phyloP scores from a whole-genome alignment of 2,113 vertebrate genomes.

The Ranitomeya variabilis region DNA sequence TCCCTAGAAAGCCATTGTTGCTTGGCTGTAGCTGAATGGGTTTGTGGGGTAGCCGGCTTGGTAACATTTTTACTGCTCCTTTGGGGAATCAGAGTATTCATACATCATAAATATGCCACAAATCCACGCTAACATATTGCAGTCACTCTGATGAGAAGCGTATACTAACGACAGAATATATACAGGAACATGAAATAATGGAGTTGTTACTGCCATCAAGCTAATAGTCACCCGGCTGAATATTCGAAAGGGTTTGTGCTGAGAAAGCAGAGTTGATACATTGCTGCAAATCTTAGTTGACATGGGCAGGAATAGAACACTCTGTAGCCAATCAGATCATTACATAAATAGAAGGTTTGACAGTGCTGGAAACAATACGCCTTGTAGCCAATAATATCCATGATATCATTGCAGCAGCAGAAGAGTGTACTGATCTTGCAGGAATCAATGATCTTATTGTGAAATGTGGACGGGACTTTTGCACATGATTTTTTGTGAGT shows the following conservation, averaged over 20 bases:
- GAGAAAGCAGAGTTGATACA: neutral
- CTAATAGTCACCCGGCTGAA: slow-evolving; percentile 18
- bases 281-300: neutral
- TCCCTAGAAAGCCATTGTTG: slow-evolving; percentile 61
- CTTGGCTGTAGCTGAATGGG: slow-evolving; percentile 47
- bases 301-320: neutral
- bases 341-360: neutral
- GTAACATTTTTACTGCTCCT: slow-evolving; percentile 59
- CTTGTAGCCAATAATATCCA: neutral
- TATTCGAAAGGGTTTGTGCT: neutral
- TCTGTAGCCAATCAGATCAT: neutral
- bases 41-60: slow-evolving; percentile 40
- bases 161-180: slow-evolving; percentile 61
- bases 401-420: neutral
- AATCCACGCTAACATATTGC: slow-evolving; percentile 64
- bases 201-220: neutral
- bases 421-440: neutral
- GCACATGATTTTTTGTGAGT: too few species aligned
- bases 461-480: neutral
- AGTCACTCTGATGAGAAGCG: slow-evolving; percentile 65
- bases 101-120: slow-evolving; percentile 65
- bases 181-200: slow-evolving; percentile 59
- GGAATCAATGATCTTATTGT: neutral
- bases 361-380: neutral
- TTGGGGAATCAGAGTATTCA: slow-evolving; percentile 57